Conservation (phyloP, 2,888 invertebrate species). For the Eudasyphora cyanicolor region DNA sequence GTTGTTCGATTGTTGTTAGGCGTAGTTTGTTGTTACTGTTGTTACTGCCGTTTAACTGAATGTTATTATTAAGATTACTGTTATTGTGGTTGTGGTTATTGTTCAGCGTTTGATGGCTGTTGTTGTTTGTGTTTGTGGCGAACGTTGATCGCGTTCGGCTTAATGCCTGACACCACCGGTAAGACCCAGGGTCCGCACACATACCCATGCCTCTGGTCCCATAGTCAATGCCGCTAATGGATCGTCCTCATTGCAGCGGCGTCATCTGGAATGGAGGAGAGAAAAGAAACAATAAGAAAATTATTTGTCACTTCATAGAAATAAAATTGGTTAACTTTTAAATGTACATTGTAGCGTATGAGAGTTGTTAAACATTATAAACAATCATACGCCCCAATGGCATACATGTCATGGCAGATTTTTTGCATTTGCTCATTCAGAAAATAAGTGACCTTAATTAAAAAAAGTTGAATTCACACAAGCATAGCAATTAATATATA, state of each 20-base stretch:
- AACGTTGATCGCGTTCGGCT: slow-evolving; percentile 83
- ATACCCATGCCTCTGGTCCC: slow-evolving; percentile 96
- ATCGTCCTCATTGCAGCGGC: slow-evolving; percentile 88
- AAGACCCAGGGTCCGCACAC: slow-evolving; percentile 91
- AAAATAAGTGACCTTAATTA: too few species aligned
- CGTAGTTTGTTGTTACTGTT: slow-evolving; percentile 47
- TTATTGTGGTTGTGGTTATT: slow-evolving; percentile 66
- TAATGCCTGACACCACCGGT: slow-evolving; percentile 83
- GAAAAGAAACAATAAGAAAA: slow-evolving; percentile 16
- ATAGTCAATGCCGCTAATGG: slow-evolving; percentile 89
- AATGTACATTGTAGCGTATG: background rate
- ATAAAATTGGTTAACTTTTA: background rate
- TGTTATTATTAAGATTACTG: slow-evolving; percentile 49
- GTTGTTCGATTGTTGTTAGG: slow-evolving; percentile 59
- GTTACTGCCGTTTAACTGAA: too few species aligned
- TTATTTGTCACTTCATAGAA: too few species aligned
- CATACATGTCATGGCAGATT: too few species aligned
- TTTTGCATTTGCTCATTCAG: too few species aligned
- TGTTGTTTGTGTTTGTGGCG: slow-evolving; percentile 76
- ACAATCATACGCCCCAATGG: too few species aligned
- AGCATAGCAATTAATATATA: too few species aligned
- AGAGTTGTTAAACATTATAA: background rate
- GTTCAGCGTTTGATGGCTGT: slow-evolving; percentile 62
- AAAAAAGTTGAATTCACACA: too few species aligned
- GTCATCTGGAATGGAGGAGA: slow-evolving; percentile 81